A percentile compares a stretch with the other conserved stretches of the same genome.
Conservation (phyloP, 2,888 invertebrate species). For the Oxycera nigricornis region DNA sequence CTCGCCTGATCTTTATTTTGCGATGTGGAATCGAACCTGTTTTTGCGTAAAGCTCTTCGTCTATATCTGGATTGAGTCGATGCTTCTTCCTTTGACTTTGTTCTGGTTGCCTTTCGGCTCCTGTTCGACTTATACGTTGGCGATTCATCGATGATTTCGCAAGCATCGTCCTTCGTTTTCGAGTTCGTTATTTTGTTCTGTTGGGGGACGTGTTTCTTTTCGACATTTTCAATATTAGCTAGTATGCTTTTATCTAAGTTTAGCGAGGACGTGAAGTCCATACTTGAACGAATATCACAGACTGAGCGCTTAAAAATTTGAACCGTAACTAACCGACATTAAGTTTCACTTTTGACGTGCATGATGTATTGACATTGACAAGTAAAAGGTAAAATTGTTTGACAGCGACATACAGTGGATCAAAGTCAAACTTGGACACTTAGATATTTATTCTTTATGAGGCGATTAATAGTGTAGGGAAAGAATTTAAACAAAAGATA, state of each 20-base stretch:
- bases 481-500: too few relatives aligned
- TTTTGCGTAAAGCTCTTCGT: conserved; percentile 49
- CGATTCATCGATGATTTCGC: conserved; percentile 57
- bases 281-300: conserved; percentile 44
- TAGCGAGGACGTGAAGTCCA: conserved; percentile 60
- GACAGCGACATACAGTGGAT: too few relatives aligned
- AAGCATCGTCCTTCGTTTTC: conserved; percentile 10
- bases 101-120: neutral
- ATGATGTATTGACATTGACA: neutral
- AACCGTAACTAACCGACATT: conserved; percentile 12
- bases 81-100: conserved; percentile 25
- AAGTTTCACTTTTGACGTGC: neutral
- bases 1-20: conserved; percentile 40
- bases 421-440: too few relatives aligned
- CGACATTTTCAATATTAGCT: conserved; percentile 54
- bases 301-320: neutral
- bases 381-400: too few relatives aligned
- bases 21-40: conserved; percentile 51
- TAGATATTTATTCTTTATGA: too few relatives aligned
- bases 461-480: too few relatives aligned
- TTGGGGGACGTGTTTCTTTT: conserved; percentile 39
- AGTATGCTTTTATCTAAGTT: conserved; percentile 58
- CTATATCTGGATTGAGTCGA: conserved; percentile 40
- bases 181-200: conserved; percentile 23
- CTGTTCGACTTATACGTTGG: conserved; percentile 49